A percentile compares a stretch with the other conserved stretches of the same genome.
Conservation (phyloP, 2,797 vertebrate genomes). For the Cyclura pinguis region DNA sequence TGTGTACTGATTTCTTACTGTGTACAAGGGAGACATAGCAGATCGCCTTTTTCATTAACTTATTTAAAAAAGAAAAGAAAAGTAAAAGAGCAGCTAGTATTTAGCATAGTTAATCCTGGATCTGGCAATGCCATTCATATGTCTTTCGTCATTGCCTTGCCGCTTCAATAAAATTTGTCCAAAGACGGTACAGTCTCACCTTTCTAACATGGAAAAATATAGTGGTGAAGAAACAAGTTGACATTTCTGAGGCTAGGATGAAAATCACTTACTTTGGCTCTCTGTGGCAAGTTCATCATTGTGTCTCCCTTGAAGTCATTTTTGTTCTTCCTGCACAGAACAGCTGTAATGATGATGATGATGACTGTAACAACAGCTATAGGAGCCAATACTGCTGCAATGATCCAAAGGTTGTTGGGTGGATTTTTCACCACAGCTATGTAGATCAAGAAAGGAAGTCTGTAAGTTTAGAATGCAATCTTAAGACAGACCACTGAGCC, state of each 20-base stretch:
- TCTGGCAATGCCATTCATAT: constrained; percentile 77
- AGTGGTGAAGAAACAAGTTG: constrained; percentile 32
- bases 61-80: too few relatives aligned
- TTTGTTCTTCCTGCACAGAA: constrained; percentile 98
- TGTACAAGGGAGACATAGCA: constrained; percentile 8
- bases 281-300: constrained; percentile 93
- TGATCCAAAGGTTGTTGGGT: constrained; percentile 98
- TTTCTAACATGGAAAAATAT: not conserved
- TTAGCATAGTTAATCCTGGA: not conserved
- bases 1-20: not conserved
- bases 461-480: not conserved
- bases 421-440: constrained; percentile 97
- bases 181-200: not conserved
- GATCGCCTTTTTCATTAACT: not conserved
- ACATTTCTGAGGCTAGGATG: constrained; percentile 53
- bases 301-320: constrained; percentile 95
- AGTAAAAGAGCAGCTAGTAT: not conserved
- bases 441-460: constrained; percentile 30
- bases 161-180: not conserved
- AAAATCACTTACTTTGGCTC: constrained; percentile 87
- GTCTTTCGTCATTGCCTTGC: accelerated
- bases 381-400: constrained; percentile 94
- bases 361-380: constrained; percentile 95
- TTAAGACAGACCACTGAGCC: not conserved
- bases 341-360: constrained; percentile 96